phyloP scores from a whole-genome alignment of 1,140 invertebrate species.

The Ostrea denselamellosa region DNA sequence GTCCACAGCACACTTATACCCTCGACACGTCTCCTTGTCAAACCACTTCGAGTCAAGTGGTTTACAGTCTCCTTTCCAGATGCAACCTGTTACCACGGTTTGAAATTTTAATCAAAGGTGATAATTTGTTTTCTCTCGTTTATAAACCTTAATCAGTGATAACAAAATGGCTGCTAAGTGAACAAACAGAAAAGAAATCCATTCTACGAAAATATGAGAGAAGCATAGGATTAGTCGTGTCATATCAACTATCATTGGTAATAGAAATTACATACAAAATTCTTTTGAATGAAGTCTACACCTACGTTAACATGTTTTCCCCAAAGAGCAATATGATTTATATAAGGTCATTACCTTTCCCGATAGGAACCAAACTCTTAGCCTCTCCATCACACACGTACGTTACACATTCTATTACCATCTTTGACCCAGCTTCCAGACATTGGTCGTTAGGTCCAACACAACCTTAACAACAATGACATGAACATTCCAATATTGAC shows the following conservation, averaged over 20 bases:
- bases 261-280: too few relatives aligned
- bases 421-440: constrained; percentile 3
- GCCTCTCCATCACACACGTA: constrained; percentile 38
- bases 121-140: too few relatives aligned
- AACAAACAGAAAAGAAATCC: too few relatives aligned
- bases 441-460: constrained; percentile 3
- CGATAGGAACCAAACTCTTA: constrained; percentile 17
- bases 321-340: too few relatives aligned
- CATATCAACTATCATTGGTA: too few relatives aligned
- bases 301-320: too few relatives aligned
- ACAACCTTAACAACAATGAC: neutral
- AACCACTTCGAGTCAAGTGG: constrained; percentile 43
- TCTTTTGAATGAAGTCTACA: too few relatives aligned
- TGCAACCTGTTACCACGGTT: constrained; percentile 40
- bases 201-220: too few relatives aligned
- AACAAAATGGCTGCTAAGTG: too few relatives aligned
- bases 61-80: constrained; percentile 47
- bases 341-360: constrained; percentile 16
- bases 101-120: neutral
- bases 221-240: too few relatives aligned
- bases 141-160: too few relatives aligned
- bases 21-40: constrained; percentile 48
- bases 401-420: constrained; percentile 29
- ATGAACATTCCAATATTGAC: neutral
- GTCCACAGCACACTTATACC: constrained; percentile 45